Evolutionary conservation across 2,888 invertebrate genomes (phyloP).

Genomic region (Oligia latruncula): DNA sequence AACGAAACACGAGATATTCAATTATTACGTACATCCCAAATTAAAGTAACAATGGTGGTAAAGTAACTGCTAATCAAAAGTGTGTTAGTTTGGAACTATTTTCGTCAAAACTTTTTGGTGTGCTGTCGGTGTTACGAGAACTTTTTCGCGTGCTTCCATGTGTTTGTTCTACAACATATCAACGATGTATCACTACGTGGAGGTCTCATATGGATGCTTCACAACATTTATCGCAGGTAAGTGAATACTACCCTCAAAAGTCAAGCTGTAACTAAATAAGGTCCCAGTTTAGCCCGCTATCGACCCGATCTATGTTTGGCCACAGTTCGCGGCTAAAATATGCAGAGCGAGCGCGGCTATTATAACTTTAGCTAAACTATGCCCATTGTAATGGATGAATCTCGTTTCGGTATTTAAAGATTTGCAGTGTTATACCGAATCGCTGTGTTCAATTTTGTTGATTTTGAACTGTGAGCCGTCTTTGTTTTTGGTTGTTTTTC

Average conservation of each 20-base stretch:
- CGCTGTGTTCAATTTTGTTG: neutral
- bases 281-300: slow-evolving; percentile 16
- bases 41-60: too few species aligned
- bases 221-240: neutral
- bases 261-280: neutral
- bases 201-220: neutral
- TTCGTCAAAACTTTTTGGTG: neutral
- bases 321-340: slow-evolving; percentile 6
- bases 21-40: too few species aligned
- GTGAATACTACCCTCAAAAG: neutral
- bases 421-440: neutral
- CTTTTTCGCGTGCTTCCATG: neutral
- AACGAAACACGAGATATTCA: too few species aligned
- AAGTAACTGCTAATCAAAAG: too few species aligned
- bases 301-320: slow-evolving; percentile 44
- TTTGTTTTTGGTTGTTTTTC: too few species aligned
- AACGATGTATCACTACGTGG: neutral
- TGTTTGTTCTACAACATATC: neutral
- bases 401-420: neutral
- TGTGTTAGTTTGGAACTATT: too few species aligned
- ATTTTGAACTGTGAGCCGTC: neutral
- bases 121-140: neutral
- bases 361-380: slow-evolving; percentile 25
- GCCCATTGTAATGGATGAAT: neutral
- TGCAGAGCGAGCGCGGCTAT: neutral